A percentile compares a stretch with the other conserved stretches of the same genome.
Evolutionary conservation across 2,888 invertebrate species (phyloP).

Genomic region (Melieria picta): DNA sequence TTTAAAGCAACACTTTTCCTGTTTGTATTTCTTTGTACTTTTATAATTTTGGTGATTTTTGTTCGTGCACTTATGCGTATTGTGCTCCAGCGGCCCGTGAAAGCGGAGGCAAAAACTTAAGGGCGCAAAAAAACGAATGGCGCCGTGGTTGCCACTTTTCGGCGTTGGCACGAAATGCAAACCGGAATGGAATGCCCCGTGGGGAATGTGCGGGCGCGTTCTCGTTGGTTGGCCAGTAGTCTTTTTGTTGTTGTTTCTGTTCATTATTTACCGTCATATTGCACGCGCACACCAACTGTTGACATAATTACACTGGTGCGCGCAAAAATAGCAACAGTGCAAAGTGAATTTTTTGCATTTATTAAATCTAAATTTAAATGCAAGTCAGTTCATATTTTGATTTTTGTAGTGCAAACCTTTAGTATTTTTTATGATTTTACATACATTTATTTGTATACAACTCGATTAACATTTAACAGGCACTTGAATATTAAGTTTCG

Average conservation of each 20-base stretch:
- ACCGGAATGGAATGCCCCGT: conserved; percentile 42
- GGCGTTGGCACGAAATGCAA: not conserved
- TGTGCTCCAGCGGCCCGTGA: not conserved
- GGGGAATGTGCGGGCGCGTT: conserved; percentile 50
- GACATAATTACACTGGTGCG: conserved; percentile 50
- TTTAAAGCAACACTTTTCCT: conserved; percentile 56
- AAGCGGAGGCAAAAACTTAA: not conserved
- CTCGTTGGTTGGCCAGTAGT: not conserved
- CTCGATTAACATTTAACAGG: too few relatives aligned
- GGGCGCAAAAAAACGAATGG: not conserved
- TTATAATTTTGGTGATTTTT: not conserved
- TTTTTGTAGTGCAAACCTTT: too few relatives aligned
- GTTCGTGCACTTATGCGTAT: not conserved
- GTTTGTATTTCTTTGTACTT: conserved; percentile 35
- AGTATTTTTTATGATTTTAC: too few relatives aligned
- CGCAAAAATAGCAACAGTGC: not conserved
- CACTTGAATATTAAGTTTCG: not conserved
- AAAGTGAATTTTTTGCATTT: too few relatives aligned
- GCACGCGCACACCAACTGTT: conserved; percentile 54
- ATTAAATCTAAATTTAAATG: too few relatives aligned
- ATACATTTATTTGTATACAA: too few relatives aligned
- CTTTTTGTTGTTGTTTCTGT: not conserved
- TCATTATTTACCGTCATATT: conserved; percentile 55
- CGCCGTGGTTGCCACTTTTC: not conserved
- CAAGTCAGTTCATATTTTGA: too few relatives aligned